Evolutionary conservation across 2,888 invertebrate genomes (phyloP).

Genomic region (Nymphalis polychloros): DNA sequence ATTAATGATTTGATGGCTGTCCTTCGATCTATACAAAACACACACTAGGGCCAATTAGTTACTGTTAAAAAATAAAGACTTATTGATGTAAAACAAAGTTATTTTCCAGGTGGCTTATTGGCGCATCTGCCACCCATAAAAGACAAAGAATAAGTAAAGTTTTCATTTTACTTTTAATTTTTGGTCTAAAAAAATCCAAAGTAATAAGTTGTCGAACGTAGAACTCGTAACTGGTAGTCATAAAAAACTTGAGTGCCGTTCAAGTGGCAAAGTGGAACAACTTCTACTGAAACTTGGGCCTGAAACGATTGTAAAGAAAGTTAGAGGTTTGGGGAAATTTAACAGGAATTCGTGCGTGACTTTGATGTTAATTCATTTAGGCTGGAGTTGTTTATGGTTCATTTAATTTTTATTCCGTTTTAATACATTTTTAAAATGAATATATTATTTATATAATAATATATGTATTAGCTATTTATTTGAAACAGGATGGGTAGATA

Average conservation of each 20-base stretch:
- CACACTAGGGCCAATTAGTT: no score
- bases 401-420: neutral
- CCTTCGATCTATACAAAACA: no score
- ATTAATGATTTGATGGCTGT: no score
- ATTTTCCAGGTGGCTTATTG: neutral
- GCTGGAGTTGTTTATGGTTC: neutral
- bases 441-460: no score
- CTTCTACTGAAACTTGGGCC: neutral
- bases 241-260: constrained; percentile 1
- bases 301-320: constrained; percentile 6
- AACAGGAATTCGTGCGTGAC: neutral
- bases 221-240: neutral
- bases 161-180: neutral
- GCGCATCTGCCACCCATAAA: neutral
- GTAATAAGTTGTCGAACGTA: constrained; percentile 1
- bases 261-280: constrained; percentile 11
- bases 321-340: neutral
- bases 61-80: neutral
- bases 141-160: neutral
- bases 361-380: neutral
- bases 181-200: neutral
- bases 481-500: no score
- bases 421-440: no score
- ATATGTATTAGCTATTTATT: no score
- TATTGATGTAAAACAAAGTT: neutral